Evolutionary conservation across 2,113 vertebrate genomes (phyloP).

Genomic region (Elgaria multicarinata): DNA sequence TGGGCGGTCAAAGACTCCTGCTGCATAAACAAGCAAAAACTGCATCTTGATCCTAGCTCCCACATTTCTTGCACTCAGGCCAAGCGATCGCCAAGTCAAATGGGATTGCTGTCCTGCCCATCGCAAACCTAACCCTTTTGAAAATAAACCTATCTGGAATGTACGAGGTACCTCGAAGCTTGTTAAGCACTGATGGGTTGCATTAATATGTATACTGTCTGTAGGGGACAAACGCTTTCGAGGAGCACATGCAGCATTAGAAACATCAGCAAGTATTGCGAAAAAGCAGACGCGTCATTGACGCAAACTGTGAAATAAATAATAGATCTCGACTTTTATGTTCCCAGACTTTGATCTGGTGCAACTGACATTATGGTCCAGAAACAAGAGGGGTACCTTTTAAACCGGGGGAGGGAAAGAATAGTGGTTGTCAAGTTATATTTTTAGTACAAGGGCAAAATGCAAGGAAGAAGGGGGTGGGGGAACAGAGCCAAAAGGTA

Average conservation of each 20-base stretch:
- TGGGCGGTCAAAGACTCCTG: constrained; percentile 30
- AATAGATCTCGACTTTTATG: constrained; percentile 77
- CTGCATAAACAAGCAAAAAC: not conserved
- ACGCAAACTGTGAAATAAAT: constrained; percentile 74
- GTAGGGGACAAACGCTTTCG: constrained; percentile 62
- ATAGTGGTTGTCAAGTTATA: constrained; percentile 62
- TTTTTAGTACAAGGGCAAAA: constrained; percentile 66
- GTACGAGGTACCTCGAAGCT: constrained; percentile 17
- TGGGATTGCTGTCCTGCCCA: constrained; percentile 7
- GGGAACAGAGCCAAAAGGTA: constrained; percentile 47
- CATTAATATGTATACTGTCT: constrained; percentile 58
- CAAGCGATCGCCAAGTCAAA: not conserved
- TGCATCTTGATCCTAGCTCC: not conserved
- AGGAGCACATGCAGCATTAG: constrained; percentile 48
- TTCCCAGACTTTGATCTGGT: constrained; percentile 71
- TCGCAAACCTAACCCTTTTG: constrained; percentile 39
- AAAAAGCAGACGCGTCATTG: constrained; percentile 51
- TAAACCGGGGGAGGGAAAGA: constrained; percentile 46
- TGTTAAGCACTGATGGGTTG: constrained; percentile 56
- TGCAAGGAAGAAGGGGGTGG: not conserved
- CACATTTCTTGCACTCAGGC: constrained; percentile 30
- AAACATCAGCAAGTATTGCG: constrained; percentile 69
- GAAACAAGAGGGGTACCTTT: constrained; percentile 62
- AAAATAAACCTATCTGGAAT: constrained; percentile 45
- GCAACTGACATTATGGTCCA: constrained; percentile 70